Evolutionary conservation across 2,113 vertebrate species (phyloP).

Genomic region (Ceuthmochares aereus): DNA sequence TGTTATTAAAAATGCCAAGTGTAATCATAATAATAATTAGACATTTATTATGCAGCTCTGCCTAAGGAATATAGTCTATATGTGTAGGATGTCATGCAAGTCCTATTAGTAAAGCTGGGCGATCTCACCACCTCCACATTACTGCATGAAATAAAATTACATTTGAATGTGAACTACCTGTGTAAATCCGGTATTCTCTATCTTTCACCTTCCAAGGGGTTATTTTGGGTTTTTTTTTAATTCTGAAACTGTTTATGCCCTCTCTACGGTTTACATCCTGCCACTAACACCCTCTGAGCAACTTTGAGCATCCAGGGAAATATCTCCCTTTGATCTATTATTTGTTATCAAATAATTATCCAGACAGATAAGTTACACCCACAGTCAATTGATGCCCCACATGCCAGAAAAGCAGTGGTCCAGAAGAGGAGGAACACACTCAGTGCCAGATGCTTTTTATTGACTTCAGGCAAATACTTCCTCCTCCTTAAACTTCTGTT

Average conservation of each 20-base stretch:
- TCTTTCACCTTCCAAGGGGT: background rate
- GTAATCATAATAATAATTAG: conserved; percentile 73
- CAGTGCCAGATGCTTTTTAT: conserved; percentile 26
- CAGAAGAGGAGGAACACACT: background rate
- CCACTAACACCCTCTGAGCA: background rate
- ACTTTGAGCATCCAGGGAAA: background rate
- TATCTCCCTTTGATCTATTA: conserved; percentile 50
- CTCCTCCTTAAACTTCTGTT: background rate
- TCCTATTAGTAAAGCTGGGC: conserved; percentile 33
- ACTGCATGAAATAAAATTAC: conserved; percentile 7
- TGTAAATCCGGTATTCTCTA: conserved; percentile 16
- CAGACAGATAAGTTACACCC: conserved; percentile 38
- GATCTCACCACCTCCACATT: conserved; percentile 35
- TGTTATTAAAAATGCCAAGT: conserved; percentile 69
- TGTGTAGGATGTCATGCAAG: conserved; percentile 49
- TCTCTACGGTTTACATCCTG: background rate
- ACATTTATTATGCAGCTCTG: conserved; percentile 34
- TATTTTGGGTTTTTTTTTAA: background rate
- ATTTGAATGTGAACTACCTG: background rate
- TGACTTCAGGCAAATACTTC: background rate
- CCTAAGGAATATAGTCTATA: conserved; percentile 46
- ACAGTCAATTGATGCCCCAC: background rate
- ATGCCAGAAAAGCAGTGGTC: conserved; percentile 47
- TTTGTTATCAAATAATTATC: conserved; percentile 62
- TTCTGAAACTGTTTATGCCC: background rate